Base-by-base conservation (phyloP, 2,888 invertebrate species). In the Strigamia transsilvanica region DNA sequence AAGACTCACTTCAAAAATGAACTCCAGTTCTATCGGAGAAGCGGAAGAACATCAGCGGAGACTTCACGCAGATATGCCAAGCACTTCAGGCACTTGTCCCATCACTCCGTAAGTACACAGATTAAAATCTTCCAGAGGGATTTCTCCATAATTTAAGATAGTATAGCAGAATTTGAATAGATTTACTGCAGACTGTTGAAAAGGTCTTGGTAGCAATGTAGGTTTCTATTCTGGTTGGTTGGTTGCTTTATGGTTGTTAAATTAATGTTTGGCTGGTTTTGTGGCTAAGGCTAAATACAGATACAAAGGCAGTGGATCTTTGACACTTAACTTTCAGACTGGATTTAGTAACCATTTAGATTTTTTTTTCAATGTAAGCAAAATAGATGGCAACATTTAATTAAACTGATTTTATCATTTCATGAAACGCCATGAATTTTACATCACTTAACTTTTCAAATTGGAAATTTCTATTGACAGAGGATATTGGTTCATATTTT, bases 1-100 rank as follows among this genome's bases (percentile, higher is more conserved):
- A 89, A 91, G 94, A 88, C 91, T 94, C 85, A 95, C 94, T 84
- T 94, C 94, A 84, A 95, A 95, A 89, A 94, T 94, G 92, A 93
- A 93, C 88, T 93, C 92, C 88, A 93, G 93, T 87, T 92, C 92
- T 82, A 84, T 84, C 80, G 82, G 79, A 82, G 86, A 83, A 42
- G 84, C 79, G 0, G 73, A 77, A 73, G 81, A 23, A 81, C 79
- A 84, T 83, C 82, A 85, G 83, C 56, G 83, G 82, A 78, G 41
- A 78, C 21, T 12, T 13, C 15, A 38, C 15, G 78, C 78, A 78
- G 56, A 51, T 23, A 27, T 81, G 41, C 82, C 51, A 82, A 61
- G 61, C 46, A 82, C 83, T 83, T 61, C 66, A 83, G 84, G 80
- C 56, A 80, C 83, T 81, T 82, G 38, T 80, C 61, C 46, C 77